Evolutionary conservation across 1,140 invertebrate species (phyloP).

Genomic region (Zaprionus tsacasi): DNA sequence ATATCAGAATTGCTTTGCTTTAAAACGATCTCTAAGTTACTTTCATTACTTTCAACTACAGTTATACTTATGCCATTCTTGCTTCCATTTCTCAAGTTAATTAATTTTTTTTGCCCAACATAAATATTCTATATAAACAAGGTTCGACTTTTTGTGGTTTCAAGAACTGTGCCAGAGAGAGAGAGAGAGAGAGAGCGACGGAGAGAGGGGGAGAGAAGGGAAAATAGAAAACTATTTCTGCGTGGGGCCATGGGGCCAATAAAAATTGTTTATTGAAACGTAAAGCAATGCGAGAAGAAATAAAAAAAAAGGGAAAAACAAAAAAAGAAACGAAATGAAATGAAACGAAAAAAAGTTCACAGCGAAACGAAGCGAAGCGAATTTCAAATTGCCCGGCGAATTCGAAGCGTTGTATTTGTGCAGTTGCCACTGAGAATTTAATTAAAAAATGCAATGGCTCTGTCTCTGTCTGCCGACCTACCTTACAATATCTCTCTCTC

Average conservation of each 20-base stretch:
- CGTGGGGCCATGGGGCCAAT: slow-evolving; percentile 23
- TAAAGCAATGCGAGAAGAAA: slow-evolving; percentile 25
- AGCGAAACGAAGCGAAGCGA: slow-evolving; percentile 4
- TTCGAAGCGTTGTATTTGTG: slow-evolving; percentile 37
- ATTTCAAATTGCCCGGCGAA: slow-evolving; percentile 15
- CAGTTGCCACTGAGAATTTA: slow-evolving; percentile 43
- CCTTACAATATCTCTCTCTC: slow-evolving; percentile 2
- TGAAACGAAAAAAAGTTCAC: neutral
- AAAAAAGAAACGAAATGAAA: neutral
- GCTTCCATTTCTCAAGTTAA: neutral
- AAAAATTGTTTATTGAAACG: slow-evolving; percentile 56
- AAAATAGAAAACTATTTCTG: slow-evolving; percentile 36
- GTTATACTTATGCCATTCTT: neutral
- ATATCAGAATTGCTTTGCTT: too few relatives aligned
- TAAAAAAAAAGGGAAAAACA: neutral
- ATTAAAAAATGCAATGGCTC: slow-evolving; percentile 37
- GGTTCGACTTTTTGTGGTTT: slow-evolving; percentile 1
- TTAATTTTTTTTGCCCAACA: neutral
- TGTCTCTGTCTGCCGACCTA: slow-evolving; percentile 34
- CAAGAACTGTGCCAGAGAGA: neutral
- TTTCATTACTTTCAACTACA: neutral
- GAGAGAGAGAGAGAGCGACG: neutral
- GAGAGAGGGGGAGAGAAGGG: neutral
- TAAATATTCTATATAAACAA: slow-evolving; percentile 8
- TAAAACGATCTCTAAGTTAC: too few relatives aligned